phyloP scores from a whole-genome alignment of 2,113 vertebrate species.

The Gavialis gangeticus region DNA sequence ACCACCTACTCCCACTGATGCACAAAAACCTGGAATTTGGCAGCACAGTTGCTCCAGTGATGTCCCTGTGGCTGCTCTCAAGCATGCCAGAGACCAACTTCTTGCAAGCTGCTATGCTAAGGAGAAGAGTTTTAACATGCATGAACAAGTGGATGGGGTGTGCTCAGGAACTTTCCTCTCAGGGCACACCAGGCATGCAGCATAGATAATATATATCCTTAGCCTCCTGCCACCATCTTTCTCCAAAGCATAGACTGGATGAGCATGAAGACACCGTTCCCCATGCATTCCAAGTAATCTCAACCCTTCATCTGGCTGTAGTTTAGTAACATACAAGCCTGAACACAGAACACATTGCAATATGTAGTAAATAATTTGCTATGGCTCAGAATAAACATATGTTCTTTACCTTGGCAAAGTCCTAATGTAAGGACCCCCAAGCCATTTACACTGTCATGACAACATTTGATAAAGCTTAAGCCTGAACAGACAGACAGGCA shows the following conservation, averaged over 20 bases:
- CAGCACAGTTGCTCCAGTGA: too few relatives aligned
- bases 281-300: conserved; percentile 15
- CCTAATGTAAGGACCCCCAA: too few relatives aligned
- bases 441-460: too few relatives aligned
- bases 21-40: too few relatives aligned
- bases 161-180: rapidly evolving
- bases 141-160: background rate
- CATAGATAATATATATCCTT: too few relatives aligned
- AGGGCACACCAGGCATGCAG: rapidly evolving
- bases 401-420: too few relatives aligned
- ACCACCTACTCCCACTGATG: too few relatives aligned
- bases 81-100: too few relatives aligned
- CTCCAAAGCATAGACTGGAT: background rate
- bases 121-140: background rate
- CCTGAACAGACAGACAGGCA: background rate
- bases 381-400: background rate
- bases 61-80: too few relatives aligned
- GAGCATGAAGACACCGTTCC: background rate
- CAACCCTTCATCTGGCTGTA: background rate
- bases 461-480: background rate
- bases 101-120: too few relatives aligned
- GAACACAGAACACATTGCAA: background rate
- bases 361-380: background rate
- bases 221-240: too few relatives aligned
- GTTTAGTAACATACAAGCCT: background rate